phyloP scores from a whole-genome alignment of 2,113 vertebrate species.

The Illadopsis cleaveri region DNA sequence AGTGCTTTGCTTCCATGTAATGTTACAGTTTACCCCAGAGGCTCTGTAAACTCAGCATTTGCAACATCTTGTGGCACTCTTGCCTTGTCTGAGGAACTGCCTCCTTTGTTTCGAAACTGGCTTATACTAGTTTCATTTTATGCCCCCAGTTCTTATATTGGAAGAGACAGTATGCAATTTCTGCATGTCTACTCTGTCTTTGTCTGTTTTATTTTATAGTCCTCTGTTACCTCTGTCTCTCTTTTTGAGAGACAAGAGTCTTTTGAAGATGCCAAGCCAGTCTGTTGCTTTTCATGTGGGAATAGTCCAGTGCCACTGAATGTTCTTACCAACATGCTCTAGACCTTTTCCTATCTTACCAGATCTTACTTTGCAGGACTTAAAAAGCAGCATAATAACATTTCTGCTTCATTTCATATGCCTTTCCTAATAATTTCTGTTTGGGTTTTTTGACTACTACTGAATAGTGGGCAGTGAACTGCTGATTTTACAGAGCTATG shows the following conservation, averaged over 20 bases:
- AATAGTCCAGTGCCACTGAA: background rate
- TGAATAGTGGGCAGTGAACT: background rate
- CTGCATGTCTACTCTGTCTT: background rate
- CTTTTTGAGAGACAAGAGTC: background rate
- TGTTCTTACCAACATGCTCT: accelerated
- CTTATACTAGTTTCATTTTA: background rate
- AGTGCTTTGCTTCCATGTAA: background rate
- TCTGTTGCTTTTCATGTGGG: background rate
- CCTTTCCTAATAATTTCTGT: background rate
- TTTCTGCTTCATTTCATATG: background rate
- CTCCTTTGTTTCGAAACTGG: background rate
- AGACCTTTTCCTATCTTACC: background rate
- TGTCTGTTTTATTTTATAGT: background rate
- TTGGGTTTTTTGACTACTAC: background rate
- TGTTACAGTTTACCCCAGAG: background rate
- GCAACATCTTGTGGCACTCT: background rate
- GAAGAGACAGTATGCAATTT: background rate
- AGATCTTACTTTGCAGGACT: background rate
- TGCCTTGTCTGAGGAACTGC: background rate
- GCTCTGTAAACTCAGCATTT: background rate
- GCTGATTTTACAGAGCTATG: background rate
- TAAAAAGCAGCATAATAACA: background rate
- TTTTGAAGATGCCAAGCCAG: background rate
- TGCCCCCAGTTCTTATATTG: background rate
- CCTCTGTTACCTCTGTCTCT: background rate